Evolutionary conservation across 1,140 invertebrate genomes (phyloP), one percentile per base, ranked within the genome.

Genomic region (Drosophila miranda): DNA sequence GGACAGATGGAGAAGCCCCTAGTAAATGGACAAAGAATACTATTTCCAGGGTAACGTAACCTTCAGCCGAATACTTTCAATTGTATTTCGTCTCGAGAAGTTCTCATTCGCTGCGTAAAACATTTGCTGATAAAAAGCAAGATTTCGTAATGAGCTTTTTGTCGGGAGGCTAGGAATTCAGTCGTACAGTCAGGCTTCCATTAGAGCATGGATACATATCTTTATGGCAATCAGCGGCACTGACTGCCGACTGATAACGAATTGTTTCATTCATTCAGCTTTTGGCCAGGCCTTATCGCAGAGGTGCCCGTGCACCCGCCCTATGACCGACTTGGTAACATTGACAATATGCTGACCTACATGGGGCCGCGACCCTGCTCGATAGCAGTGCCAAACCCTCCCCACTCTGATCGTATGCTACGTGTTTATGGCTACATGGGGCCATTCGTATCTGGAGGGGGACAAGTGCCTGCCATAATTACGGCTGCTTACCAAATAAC

Each of bases 61-160:
- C 9, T 26, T 2, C 13, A 9, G 28, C 21, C 45, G 38, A 8
- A n/a, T 45, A 7, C 4, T 3, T 0, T 19, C 23, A n/a, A 9
- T 28, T 8, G 19, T 13, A 56, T 60, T 63, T 51, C 26, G n/a
- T 34, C 14, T 46, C 2, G 21, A 54, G 44, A 26, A 70, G 52
- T 50, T 45, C 52, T 49, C 34, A 59, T 56, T 56, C 61, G 19
- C 21, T 42, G 4, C 13, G 9, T 16, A 13, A 34, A 49, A 60
- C 26, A 49, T 69, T 70, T 46, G 42, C 63, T 78, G 78, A 82
- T 82, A 82, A 77, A 66, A 55, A 34, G 26, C 42, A 51, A 75
- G 69, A 77, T 74, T 73, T 73, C 56, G 46, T 75, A 77, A 81
- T 81, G 78, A 80, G 57, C n/a, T 61, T 56, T 56, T 68, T 38